phyloP scores from a whole-genome alignment of 2,888 invertebrate species.

The Odontothrips loti region DNA sequence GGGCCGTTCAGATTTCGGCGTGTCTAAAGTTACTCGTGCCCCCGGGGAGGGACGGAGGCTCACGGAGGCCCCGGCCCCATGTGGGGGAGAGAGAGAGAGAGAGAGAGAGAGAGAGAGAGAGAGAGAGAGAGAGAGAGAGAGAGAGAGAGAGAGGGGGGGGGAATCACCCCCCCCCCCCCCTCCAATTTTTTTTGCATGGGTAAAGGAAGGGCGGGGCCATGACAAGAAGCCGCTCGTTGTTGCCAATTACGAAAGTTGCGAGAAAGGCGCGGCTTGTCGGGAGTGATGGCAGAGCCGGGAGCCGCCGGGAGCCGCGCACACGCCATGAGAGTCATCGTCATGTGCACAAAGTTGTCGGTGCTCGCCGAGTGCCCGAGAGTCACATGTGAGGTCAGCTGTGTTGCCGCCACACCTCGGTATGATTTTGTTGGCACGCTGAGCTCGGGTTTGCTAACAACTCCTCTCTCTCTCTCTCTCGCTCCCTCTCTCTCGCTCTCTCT shows the following conservation, averaged over 20 bases:
- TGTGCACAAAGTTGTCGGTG: too few relatives aligned
- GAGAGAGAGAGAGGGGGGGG: too few relatives aligned
- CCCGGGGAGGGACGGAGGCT: background rate
- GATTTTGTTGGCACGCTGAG: too few relatives aligned
- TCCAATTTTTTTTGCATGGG: background rate
- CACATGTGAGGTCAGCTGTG: too few relatives aligned
- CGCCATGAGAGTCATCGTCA: too few relatives aligned
- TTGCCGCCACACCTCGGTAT: too few relatives aligned
- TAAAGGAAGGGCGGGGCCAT: background rate
- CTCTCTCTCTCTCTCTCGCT: too few relatives aligned
- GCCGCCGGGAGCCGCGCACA: background rate
- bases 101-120: too few relatives aligned
- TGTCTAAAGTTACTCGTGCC: slow-evolving; percentile 9
- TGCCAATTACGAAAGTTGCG: background rate
- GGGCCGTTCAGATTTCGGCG: background rate
- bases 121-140: too few relatives aligned
- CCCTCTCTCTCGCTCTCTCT: too few relatives aligned
- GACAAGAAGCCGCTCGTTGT: background rate
- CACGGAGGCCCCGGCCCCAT: background rate
- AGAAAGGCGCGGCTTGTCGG: background rate
- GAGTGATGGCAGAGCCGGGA: background rate
- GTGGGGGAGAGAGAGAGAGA: background rate
- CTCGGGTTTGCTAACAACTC: too few relatives aligned
- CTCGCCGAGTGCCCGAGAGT: too few relatives aligned
- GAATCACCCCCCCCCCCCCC: background rate